These are phyloP conservation scores for Acrocephalus arundinaceus DNA, from an alignment of 2,113 vertebrate species.

Conservation along the genomic window DNA sequence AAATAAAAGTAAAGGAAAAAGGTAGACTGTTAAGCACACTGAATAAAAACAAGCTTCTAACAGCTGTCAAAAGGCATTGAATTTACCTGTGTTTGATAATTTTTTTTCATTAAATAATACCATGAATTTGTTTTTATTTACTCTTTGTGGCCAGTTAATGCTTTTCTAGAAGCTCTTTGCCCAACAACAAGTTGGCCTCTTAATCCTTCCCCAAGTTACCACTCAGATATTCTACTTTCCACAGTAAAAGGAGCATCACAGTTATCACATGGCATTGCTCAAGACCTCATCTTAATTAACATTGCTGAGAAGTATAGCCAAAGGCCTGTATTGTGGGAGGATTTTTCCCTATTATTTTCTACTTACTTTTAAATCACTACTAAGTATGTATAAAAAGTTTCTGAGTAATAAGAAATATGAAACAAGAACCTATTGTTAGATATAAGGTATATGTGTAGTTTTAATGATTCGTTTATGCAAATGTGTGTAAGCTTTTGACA, in stretches of 20 bases:
- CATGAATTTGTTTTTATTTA: neutral
- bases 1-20: neutral
- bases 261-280: neutral
- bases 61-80: neutral
- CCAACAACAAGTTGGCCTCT: neutral
- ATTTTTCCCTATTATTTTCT: neutral
- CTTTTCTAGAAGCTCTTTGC: neutral
- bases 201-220: neutral
- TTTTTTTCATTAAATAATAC: neutral
- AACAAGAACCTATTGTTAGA: no score
- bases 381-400: neutral
- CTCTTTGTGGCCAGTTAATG: neutral
- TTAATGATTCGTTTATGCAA: no score
- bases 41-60: neutral
- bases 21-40: neutral
- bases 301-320: neutral
- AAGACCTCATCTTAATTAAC: neutral
- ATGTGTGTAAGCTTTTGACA: no score
- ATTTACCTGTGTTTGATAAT: neutral
- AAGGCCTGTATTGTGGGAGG: neutral
- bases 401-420: no score
- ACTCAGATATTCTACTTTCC: neutral
- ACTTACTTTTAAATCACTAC: neutral
- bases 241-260: neutral
- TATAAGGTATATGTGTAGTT: no score